Conservation (phyloP, 2,797 vertebrate species). For the Danio kyathit region DNA sequence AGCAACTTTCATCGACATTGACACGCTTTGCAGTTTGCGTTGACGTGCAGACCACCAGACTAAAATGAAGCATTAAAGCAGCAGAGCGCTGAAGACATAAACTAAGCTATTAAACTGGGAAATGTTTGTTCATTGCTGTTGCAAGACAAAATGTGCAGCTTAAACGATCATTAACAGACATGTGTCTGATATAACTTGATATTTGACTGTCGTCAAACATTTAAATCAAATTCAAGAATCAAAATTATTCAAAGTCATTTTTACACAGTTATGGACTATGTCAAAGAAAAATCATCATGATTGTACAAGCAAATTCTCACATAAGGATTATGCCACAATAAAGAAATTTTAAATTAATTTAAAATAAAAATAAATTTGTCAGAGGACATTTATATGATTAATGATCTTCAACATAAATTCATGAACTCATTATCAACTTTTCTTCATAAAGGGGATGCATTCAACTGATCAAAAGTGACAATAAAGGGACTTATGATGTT, state of each 20-base stretch:
- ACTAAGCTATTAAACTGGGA: constrained; percentile 5
- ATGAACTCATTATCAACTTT: too few species aligned
- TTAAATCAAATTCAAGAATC: background rate
- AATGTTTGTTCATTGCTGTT: background rate
- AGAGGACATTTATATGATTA: too few species aligned
- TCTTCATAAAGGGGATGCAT: too few species aligned
- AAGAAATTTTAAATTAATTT: too few species aligned
- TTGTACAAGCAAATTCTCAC: too few species aligned
- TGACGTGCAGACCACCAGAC: constrained; percentile 21
- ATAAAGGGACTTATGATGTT: too few species aligned
- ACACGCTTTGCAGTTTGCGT: constrained; percentile 22
- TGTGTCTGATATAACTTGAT: background rate
- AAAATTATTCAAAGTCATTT: background rate
- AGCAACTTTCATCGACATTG: constrained; percentile 52
- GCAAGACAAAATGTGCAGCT: background rate
- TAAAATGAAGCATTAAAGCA: constrained; percentile 25
- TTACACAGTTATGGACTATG: background rate
- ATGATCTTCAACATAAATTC: too few species aligned
- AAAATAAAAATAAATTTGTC: too few species aligned
- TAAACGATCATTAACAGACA: background rate
- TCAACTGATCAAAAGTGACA: too few species aligned
- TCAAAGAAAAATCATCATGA: too few species aligned
- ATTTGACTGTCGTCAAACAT: background rate
- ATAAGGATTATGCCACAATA: too few species aligned
- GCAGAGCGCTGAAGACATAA: background rate